Conservation (phyloP, 2,113 vertebrate species). For the Chiloscyllium plagiosum region DNA sequence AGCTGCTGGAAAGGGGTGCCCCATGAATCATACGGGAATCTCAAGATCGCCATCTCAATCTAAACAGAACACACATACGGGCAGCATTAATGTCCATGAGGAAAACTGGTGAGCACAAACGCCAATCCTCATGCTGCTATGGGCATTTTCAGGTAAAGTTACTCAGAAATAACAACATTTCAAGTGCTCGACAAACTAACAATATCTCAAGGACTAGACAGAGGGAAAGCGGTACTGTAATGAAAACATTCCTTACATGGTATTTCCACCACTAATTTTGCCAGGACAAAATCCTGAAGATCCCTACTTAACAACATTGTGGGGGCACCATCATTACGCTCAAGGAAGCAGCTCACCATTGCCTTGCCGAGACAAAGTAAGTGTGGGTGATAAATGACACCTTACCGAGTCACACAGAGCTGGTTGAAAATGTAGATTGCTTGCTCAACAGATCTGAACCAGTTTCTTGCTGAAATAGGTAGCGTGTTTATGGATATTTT, state of each 20-base stretch:
- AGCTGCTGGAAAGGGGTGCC: slow-evolving; percentile 95
- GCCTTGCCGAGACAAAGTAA: not conserved
- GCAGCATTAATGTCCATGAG: not conserved
- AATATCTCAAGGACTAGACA: not conserved
- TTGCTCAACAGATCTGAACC: not conserved
- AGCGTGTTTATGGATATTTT: not conserved
- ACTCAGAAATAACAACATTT: not conserved
- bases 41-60: slow-evolving; percentile 89
- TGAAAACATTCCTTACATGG: not conserved
- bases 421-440: not conserved
- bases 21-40: slow-evolving; percentile 91
- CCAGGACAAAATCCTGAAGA: not conserved
- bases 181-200: not conserved
- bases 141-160: not conserved
- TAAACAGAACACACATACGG: slow-evolving; percentile 44
- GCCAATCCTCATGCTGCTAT: not conserved
- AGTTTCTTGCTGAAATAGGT: not conserved
- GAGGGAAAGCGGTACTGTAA: not conserved
- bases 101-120: not conserved
- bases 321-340: not conserved
- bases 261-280: not conserved
- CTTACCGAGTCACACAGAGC: not conserved
- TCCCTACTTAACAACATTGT: not conserved
- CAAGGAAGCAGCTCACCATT: not conserved
- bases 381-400: not conserved